Percentiles rank a stretch among this genome's conserved stretches.
Conservation (phyloP, 1,140 invertebrate genomes). For the Scaptomyza pallida region DNA sequence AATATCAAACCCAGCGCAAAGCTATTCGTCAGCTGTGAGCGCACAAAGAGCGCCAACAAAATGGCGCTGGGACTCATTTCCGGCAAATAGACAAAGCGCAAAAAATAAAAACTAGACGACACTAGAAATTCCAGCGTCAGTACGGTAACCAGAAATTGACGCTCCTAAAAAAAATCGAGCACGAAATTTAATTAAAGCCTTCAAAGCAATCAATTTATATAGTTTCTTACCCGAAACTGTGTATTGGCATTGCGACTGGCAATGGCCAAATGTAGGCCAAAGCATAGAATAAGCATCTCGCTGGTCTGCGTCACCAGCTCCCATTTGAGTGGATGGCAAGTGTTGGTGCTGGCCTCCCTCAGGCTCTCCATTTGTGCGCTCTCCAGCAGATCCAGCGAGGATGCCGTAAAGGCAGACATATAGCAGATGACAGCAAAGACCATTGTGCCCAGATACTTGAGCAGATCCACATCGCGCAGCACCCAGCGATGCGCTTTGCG, state of each 20-base stretch:
- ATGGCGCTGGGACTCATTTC: slow-evolving; percentile 88
- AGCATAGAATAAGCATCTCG: slow-evolving; percentile 92
- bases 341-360: slow-evolving; percentile 86
- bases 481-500: slow-evolving; percentile 95
- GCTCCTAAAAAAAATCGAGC: slow-evolving; percentile 86
- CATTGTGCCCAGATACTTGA: slow-evolving; percentile 91
- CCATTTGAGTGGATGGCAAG: slow-evolving; percentile 93
- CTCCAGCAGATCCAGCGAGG: slow-evolving; percentile 86
- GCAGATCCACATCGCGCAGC: slow-evolving; percentile 92
- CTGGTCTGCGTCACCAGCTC: slow-evolving; percentile 94
- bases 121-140: slow-evolving; percentile 90
- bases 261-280: slow-evolving; percentile 93
- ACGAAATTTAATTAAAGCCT: too few relatives aligned
- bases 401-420: slow-evolving; percentile 93
- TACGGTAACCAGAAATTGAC: slow-evolving; percentile 90
- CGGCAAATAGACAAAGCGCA: slow-evolving; percentile 87
- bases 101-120: slow-evolving; percentile 88
- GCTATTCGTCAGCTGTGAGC: slow-evolving; percentile 91
- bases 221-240: slow-evolving; percentile 87
- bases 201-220: neutral
- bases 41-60: slow-evolving; percentile 88
- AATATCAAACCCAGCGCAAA: slow-evolving; percentile 90
- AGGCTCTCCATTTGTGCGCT: slow-evolving; percentile 82
- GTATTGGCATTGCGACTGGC: slow-evolving; percentile 92
- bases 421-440: slow-evolving; percentile 92